Evolutionary conservation across 2,113 vertebrate species (phyloP).

Genomic region (Cyanoderma ruficeps): DNA sequence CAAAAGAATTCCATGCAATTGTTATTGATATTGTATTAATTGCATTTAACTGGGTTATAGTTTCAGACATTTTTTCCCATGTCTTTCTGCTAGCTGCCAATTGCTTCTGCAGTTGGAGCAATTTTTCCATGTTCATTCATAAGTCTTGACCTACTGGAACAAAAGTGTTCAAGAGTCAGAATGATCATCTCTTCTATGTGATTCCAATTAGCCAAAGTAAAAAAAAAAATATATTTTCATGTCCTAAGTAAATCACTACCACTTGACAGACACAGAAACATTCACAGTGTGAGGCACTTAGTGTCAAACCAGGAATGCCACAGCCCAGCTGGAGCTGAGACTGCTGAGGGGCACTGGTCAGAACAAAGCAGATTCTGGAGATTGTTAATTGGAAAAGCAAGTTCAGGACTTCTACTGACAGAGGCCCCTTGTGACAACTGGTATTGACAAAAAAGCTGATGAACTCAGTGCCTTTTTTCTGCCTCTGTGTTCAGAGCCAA

Average conservation of each 20-base stretch:
- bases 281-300: neutral
- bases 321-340: neutral
- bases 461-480: neutral
- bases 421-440: neutral
- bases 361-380: neutral
- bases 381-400: neutral
- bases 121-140: neutral
- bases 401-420: neutral
- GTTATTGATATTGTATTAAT: neutral
- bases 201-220: neutral
- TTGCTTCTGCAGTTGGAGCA: neutral
- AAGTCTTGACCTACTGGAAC: neutral
- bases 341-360: rapidly evolving
- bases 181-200: neutral
- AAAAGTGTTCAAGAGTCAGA: neutral
- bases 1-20: neutral
- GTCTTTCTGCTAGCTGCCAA: neutral
- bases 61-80: neutral
- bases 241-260: neutral
- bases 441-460: neutral
- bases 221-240: neutral
- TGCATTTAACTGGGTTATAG: neutral
- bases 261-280: neutral
- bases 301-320: neutral
- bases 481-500: neutral